Conservation (phyloP, 2,113 vertebrate species). For the Mesoclemmys tuberculata region DNA sequence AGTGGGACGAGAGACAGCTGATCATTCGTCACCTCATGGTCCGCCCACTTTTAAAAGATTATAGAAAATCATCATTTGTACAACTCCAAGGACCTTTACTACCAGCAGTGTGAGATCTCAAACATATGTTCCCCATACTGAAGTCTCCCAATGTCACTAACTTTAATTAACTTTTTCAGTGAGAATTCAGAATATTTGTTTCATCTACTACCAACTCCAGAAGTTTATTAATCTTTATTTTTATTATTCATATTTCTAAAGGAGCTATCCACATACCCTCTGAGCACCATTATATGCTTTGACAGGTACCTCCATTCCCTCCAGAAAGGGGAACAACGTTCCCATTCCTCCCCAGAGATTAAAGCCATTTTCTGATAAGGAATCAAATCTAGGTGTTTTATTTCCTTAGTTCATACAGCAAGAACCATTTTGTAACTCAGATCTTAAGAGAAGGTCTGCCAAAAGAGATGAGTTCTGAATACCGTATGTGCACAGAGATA, state of each 20-base stretch:
- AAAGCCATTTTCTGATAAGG: no score
- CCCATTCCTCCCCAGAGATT: not conserved
- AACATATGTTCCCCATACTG: no score
- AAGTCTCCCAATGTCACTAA: no score
- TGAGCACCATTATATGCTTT: not conserved
- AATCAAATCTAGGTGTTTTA: no score
- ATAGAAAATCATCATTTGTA: no score
- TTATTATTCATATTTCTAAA: not conserved
- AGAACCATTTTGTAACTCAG: no score
- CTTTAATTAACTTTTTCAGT: not conserved
- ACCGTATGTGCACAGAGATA: not conserved
- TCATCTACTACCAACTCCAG: not conserved
- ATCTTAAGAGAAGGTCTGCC: not conserved
- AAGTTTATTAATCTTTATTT: not conserved
- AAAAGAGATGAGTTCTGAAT: accelerated
- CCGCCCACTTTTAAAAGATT: no score
- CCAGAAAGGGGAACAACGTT: not conserved
- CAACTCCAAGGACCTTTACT: no score
- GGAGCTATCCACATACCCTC: not conserved
- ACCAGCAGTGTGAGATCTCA: no score
- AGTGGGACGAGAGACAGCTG: no score
- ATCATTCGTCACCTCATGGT: no score
- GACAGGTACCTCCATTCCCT: not conserved
- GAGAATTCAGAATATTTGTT: not conserved
- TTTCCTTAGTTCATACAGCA: no score